Evolutionary conservation across 2,888 invertebrate genomes (phyloP), one percentile per base, ranked within the genome.

Genomic region (Exephanes ischioxanthus): DNA sequence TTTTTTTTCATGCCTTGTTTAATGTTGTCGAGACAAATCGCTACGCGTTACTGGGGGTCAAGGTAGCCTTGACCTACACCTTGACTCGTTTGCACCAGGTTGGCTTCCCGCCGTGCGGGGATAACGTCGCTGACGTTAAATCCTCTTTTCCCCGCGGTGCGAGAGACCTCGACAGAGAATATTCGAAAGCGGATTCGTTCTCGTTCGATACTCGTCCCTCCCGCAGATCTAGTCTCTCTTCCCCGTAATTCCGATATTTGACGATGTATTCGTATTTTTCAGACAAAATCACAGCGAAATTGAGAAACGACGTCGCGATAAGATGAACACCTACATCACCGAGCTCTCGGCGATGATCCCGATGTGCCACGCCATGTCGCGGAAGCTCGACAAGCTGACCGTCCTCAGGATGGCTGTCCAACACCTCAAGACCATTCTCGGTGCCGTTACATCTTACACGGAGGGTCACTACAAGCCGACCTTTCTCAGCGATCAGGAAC

Each of bases 251-350:
- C 0, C 16, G 14, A 45, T 45, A 3, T 1, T 37, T 9, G 37
- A 37, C 37, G 37, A 37, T 9, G 37, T 37, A 37, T 37, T 37
- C 9, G 1, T 37, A 16, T 19, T 22, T 88, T 84, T n/a, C 94
- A 98, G 98, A 91, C 98, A 98, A 94, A 99, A 98, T 94, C 99
- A 99, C 94, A 98, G 98, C 94, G 98, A 99, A 94, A 99, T 99
- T 85, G 99, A 99, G 94, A 99, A 99, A 94, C 95, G 99, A 0
- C 95, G 99, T 0, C 95, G 99, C 45, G 98, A 99, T 94, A 99
- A 99, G 94, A 99, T 99, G 98, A 99, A 99, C 95, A 97, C 97
- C 0, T 98, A 98, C 94, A 99, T 99, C 90, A 96, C 97, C 3
- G 98, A 99, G 94, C 94, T 99, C 81, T 97, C 98, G 75, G 95